Evolutionary conservation across 2,797 vertebrate genomes (phyloP).

Genomic region (Anguilla anguilla): DNA sequence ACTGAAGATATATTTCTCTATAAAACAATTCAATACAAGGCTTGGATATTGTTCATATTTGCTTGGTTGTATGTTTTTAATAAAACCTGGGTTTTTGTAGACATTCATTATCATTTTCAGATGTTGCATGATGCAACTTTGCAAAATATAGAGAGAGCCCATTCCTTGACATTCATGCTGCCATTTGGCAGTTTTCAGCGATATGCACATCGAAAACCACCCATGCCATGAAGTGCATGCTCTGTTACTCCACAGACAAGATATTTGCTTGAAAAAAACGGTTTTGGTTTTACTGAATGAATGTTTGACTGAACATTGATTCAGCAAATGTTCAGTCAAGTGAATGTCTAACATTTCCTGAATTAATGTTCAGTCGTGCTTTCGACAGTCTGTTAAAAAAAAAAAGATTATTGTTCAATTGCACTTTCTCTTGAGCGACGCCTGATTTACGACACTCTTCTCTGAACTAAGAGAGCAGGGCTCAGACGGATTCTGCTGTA

Average conservation of each 20-base stretch:
- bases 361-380: not conserved
- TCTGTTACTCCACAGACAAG: not conserved
- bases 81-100: not conserved
- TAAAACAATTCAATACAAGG: too few species aligned
- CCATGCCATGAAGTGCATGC: not conserved
- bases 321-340: too few species aligned
- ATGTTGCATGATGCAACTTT: too few species aligned
- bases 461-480: conserved; percentile 4
- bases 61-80: not conserved
- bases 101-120: not conserved
- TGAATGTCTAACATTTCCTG: not conserved
- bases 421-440: not conserved
- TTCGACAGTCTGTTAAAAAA: not conserved
- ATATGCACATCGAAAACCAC: not conserved
- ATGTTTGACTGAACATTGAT: not conserved
- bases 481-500: not conserved
- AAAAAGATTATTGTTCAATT: not conserved
- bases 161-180: not conserved
- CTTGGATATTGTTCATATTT: not conserved
- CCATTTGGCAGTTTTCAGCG: not conserved
- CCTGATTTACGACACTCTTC: conserved; percentile 3
- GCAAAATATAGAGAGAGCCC: too few species aligned
- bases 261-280: not conserved
- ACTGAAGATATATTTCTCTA: not conserved
- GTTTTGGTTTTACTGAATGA: not conserved